Percentiles rank a stretch among this genome's conserved stretches.
Conservation (phyloP, 92 coral and sea anemone species). For the Heteractis magnifica region DNA sequence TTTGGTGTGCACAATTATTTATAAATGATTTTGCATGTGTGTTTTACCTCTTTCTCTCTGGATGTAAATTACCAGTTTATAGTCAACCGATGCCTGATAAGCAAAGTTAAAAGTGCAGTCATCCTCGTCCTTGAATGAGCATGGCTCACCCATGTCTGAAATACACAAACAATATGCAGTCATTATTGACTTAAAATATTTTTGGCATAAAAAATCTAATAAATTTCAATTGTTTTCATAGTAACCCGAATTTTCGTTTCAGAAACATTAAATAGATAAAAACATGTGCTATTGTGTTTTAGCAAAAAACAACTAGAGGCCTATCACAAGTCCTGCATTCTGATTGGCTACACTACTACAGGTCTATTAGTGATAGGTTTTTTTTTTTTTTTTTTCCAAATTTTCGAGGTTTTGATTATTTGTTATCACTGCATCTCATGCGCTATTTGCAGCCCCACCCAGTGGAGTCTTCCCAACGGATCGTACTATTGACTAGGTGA, state of each 20-base stretch:
- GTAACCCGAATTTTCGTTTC: too few relatives aligned
- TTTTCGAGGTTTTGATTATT: too few relatives aligned
- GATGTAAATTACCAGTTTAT: constrained; percentile 57
- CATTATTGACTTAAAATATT: neutral
- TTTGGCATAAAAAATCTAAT: neutral
- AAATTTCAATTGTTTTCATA: neutral
- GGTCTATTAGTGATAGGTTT: too few relatives aligned
- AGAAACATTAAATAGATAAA: too few relatives aligned
- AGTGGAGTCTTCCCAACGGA: too few relatives aligned
- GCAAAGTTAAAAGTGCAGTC: constrained; percentile 76
- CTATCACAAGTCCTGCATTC: too few relatives aligned
- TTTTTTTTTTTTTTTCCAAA: too few relatives aligned
- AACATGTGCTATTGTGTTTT: neutral
- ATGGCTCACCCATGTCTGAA: constrained; percentile 64
- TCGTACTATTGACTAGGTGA: too few relatives aligned
- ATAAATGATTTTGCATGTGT: neutral
- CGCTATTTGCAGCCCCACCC: too few relatives aligned
- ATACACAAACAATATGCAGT: neutral
- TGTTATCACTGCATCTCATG: too few relatives aligned
- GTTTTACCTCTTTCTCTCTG: constrained; percentile 62
- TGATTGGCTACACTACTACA: too few relatives aligned
- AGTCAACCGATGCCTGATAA: constrained; percentile 48
- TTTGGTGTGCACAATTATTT: neutral
- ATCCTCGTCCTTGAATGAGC: constrained; percentile 63
- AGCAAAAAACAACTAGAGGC: too few relatives aligned